These are phyloP conservation scores for Acanthopleura granulata DNA, from an alignment of 2,888 invertebrate species.

Conservation along the genomic window DNA sequence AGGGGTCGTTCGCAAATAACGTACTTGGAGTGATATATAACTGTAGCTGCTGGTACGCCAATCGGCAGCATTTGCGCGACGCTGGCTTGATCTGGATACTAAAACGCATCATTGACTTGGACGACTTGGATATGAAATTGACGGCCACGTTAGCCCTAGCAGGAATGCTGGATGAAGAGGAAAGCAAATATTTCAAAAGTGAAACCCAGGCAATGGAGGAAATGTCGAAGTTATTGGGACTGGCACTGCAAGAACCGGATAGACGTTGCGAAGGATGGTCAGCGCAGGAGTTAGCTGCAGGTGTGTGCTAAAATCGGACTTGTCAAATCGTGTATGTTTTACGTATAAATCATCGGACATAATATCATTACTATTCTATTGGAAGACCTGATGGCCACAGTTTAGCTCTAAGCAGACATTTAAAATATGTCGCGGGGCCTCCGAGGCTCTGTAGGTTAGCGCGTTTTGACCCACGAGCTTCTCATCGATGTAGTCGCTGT, in stretches of 20 bases:
- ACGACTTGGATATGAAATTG: background rate
- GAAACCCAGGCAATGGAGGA: background rate
- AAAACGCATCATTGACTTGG: background rate
- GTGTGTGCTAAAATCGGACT: too few species aligned
- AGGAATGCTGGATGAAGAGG: conserved; percentile 8
- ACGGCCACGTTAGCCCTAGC: background rate
- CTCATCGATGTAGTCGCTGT: too few species aligned
- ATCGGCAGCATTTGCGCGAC: background rate
- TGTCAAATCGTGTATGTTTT: too few species aligned
- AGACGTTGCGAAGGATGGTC: background rate
- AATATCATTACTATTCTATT: too few species aligned
- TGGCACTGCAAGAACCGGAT: background rate
- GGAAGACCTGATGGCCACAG: too few species aligned
- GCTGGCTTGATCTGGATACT: background rate
- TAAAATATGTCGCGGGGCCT: too few species aligned
- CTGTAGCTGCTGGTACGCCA: background rate
- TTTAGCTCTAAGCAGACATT: too few species aligned
- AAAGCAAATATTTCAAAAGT: background rate
- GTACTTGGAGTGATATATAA: background rate
- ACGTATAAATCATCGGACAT: too few species aligned
- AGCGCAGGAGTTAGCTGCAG: background rate
- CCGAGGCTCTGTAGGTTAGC: too few species aligned
- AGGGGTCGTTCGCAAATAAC: too few species aligned
- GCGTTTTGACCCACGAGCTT: too few species aligned
- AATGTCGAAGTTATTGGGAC: background rate